A percentile compares a stretch with the other conserved stretches of the same genome.
Conservation (phyloP, 2,888 invertebrate species). For the Meghimatium bilineatum region DNA sequence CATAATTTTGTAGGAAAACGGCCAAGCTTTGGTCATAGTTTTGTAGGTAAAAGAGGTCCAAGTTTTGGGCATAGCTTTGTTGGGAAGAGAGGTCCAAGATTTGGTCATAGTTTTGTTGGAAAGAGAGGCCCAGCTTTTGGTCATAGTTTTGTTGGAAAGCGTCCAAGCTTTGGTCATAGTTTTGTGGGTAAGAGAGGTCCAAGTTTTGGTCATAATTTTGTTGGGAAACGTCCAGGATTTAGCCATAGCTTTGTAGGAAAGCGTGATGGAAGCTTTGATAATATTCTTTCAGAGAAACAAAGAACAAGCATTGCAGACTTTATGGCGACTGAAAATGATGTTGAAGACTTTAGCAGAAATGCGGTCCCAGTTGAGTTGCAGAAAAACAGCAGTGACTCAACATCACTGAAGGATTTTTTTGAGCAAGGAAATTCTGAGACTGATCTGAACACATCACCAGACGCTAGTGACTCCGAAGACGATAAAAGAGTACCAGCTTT, state of each 20-base stretch:
- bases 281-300: slow-evolving; percentile 40
- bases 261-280: slow-evolving; percentile 7
- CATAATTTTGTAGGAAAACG: slow-evolving; percentile 48
- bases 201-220: slow-evolving; percentile 31
- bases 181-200: slow-evolving; percentile 44
- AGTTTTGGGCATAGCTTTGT: background rate
- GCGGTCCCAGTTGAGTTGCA: background rate
- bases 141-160: slow-evolving; percentile 46
- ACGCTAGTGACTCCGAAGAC: background rate
- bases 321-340: background rate
- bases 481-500: slow-evolving; percentile 18
- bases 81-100: slow-evolving; percentile 21
- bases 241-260: slow-evolving; percentile 43
- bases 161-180: slow-evolving; percentile 38
- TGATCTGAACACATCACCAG: background rate
- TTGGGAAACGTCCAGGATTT: slow-evolving; percentile 34
- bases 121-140: slow-evolving; percentile 24
- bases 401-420: background rate
- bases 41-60: slow-evolving; percentile 42
- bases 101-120: slow-evolving; percentile 31
- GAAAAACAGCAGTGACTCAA: background rate
- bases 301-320: background rate
- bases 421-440: background rate
- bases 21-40: slow-evolving; percentile 35
- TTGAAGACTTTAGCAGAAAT: background rate